phyloP scores from a whole-genome alignment of 2,888 invertebrate genomes.

The Nasonovia ribisnigri region DNA sequence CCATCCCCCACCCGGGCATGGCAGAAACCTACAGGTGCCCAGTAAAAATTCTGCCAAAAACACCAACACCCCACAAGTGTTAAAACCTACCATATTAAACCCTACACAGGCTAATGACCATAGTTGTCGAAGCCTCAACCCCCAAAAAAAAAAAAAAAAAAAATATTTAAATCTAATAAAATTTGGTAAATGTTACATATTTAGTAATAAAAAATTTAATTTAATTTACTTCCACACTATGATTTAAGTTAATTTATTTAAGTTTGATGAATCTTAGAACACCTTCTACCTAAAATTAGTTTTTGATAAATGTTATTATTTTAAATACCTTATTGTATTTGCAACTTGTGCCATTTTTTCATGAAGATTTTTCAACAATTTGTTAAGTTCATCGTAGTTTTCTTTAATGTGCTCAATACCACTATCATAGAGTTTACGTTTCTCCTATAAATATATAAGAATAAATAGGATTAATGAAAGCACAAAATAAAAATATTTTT shows the following conservation, averaged over 20 bases:
- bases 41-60: no score
- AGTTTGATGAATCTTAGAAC: not conserved
- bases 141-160: no score
- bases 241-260: not conserved
- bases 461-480: conserved; percentile 22
- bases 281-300: not conserved
- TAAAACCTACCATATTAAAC: no score
- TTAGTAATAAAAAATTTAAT: not conserved
- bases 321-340: conserved; percentile 81
- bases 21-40: no score
- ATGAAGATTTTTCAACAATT: conserved; percentile 87
- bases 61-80: no score
- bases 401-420: conserved; percentile 85
- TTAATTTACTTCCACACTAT: not conserved
- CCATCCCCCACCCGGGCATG: no score
- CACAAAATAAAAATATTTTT: not conserved
- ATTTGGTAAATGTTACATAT: not conserved
- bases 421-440: conserved; percentile 81
- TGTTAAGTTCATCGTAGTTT: conserved; percentile 89
- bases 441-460: conserved; percentile 74
- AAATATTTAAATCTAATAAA: not conserved
- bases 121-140: no score
- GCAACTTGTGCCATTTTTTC: conserved; percentile 95
- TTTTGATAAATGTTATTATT: not conserved
- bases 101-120: no score